Evolutionary conservation across 2,888 invertebrate species (phyloP).

Genomic region (Willowsia nigromaculata): DNA sequence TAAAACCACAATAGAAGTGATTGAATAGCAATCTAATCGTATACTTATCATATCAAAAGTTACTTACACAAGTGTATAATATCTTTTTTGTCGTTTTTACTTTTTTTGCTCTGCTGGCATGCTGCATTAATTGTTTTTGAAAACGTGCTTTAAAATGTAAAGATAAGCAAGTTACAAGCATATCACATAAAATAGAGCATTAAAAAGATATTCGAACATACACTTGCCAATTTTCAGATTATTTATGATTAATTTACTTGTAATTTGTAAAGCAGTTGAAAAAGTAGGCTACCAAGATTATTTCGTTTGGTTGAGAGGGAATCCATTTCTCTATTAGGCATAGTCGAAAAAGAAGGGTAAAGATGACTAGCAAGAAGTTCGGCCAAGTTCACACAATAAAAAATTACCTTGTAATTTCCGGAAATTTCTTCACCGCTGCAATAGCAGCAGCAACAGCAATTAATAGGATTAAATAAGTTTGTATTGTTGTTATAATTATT

Average conservation of each 20-base stretch:
- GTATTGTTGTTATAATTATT: constrained; percentile 26
- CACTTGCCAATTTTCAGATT: not conserved
- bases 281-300: constrained; percentile 15
- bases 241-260: not conserved
- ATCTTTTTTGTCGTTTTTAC: too few relatives aligned
- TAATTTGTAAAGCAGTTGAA: not conserved
- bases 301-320: not conserved
- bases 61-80: too few relatives aligned
- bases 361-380: constrained; percentile 31
- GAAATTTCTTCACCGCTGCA: constrained; percentile 17
- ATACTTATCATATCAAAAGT: not conserved
- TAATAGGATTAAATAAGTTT: constrained; percentile 7
- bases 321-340: not conserved
- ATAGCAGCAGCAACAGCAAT: not conserved
- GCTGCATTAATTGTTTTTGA: too few relatives aligned
- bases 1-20: not conserved
- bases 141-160: too few relatives aligned
- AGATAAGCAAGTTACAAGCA: too few relatives aligned
- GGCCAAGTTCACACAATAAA: constrained; percentile 57
- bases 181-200: not conserved
- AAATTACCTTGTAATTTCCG: constrained; percentile 49
- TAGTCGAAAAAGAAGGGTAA: constrained; percentile 10
- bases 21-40: not conserved
- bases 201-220: not conserved
- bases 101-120: too few relatives aligned